A percentile compares a stretch with the other conserved stretches of the same genome.
Conservation (phyloP, 2,888 invertebrate genomes). For the Zygogramma bicolorata region DNA sequence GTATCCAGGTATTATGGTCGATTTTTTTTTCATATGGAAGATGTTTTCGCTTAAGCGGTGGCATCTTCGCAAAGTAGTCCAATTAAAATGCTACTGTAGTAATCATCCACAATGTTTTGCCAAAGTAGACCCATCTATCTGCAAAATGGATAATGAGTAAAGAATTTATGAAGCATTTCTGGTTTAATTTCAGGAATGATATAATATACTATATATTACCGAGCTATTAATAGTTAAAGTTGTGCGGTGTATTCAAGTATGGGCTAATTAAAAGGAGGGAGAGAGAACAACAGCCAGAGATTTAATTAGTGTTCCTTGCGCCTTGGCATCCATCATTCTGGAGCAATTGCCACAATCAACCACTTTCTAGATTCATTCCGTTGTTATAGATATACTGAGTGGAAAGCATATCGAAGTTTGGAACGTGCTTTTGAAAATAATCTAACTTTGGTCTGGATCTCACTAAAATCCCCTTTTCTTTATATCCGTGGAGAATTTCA, state of each 20-base stretch:
- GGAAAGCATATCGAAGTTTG: constrained; percentile 8
- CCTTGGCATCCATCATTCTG: constrained; percentile 53
- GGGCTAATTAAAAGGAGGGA: constrained; percentile 56
- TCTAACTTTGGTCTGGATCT: neutral
- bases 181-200: constrained; percentile 55
- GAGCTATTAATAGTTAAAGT: constrained; percentile 58
- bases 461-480: too few relatives aligned
- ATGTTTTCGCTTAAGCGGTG: too few relatives aligned
- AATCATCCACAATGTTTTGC: constrained; percentile 31
- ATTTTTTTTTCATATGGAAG: too few relatives aligned
- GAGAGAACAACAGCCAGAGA: constrained; percentile 49
- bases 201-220: constrained; percentile 56
- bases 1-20: too few relatives aligned
- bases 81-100: constrained; percentile 28
- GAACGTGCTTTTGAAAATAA: neutral
- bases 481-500: too few relatives aligned
- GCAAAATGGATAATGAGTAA: constrained; percentile 33
- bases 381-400: constrained; percentile 13
- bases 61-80: constrained; percentile 11
- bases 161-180: constrained; percentile 51
- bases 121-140: constrained; percentile 20
- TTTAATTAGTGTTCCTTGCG: constrained; percentile 55
- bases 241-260: constrained; percentile 56
- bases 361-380: constrained; percentile 21
- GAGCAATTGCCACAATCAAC: constrained; percentile 50